A percentile compares a stretch with the other conserved stretches of the same genome.
phyloP scores from a whole-genome alignment of 1,140 invertebrate species.

The Macrobrachium nipponense region DNA sequence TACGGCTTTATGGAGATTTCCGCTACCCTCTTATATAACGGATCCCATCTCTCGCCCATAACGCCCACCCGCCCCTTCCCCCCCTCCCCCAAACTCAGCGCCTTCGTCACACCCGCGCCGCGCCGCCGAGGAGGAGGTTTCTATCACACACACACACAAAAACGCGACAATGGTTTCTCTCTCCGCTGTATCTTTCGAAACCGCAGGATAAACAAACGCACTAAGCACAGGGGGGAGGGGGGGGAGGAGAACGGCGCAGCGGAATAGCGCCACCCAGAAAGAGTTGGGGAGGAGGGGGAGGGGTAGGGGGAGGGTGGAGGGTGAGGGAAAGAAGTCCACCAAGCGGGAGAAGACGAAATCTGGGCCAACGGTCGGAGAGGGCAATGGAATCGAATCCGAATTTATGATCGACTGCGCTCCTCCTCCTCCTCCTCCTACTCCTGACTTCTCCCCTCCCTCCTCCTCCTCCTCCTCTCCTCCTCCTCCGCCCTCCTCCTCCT shows the following conservation, averaged over 20 bases:
- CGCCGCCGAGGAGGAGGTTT: too few species aligned
- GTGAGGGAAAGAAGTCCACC: not conserved
- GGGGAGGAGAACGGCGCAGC: not conserved
- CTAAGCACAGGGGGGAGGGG: too few species aligned
- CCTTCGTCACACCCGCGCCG: not conserved
- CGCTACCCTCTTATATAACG: conserved; percentile 40
- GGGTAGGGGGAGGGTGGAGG: too few species aligned
- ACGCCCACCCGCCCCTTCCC: too few species aligned
- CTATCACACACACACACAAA: too few species aligned
- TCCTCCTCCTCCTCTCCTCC: not conserved
- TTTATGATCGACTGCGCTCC: conserved; percentile 16
- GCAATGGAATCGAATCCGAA: conserved; percentile 16
- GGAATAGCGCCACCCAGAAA: not conserved
- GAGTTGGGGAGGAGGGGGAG: too few species aligned
- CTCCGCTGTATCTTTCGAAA: too few species aligned
- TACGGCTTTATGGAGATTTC: conserved; percentile 60
- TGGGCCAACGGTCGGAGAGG: not conserved
- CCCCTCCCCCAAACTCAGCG: not conserved
- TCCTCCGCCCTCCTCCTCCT: not conserved
- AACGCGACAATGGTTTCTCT: too few species aligned
- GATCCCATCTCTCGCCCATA: too few species aligned
- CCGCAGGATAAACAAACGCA: too few species aligned
- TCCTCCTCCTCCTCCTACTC: not conserved
- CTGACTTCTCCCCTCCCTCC: too few species aligned
- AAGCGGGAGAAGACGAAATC: not conserved